phyloP scores from a whole-genome alignment of 2,113 vertebrate genomes.

The Bujurquina vittata region DNA sequence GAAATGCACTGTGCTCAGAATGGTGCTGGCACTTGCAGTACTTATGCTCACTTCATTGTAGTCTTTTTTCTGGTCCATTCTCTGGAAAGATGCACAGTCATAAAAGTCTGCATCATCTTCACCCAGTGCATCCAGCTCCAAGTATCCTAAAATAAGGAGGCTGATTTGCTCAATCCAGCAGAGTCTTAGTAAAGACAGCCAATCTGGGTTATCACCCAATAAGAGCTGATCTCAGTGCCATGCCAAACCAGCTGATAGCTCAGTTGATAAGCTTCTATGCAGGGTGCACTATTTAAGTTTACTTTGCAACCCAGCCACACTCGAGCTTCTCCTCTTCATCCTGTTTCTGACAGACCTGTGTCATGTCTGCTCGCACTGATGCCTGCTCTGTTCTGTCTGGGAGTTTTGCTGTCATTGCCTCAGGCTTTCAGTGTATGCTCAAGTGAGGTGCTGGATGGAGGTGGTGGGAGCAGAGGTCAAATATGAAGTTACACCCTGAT shows the following conservation, averaged over 20 bases:
- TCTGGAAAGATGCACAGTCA: not conserved
- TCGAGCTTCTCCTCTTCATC: not conserved
- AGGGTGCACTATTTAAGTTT: not conserved
- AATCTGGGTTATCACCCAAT: not conserved
- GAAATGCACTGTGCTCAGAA: constrained; percentile 15
- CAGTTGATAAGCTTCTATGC: not conserved
- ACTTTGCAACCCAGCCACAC: not conserved
- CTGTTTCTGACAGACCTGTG: not conserved
- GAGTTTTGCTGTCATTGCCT: not conserved
- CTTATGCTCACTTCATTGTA: not conserved
- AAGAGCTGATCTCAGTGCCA: not conserved
- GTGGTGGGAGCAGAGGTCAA: not conserved
- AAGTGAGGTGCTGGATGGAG: not conserved
- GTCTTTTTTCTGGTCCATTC: not conserved
- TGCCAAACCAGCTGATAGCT: not conserved
- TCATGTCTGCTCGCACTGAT: not conserved
- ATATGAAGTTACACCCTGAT: not conserved
- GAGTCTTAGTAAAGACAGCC: not conserved
- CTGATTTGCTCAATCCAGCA: not conserved
- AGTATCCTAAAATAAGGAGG: not conserved
- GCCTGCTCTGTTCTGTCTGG: no score
- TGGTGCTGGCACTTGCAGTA: not conserved
- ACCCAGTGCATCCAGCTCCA: not conserved
- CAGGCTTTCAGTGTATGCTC: not conserved
- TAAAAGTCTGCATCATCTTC: not conserved